Evolutionary conservation across 2,113 vertebrate species (phyloP).

Genomic region (Dromaius novaehollandiae): DNA sequence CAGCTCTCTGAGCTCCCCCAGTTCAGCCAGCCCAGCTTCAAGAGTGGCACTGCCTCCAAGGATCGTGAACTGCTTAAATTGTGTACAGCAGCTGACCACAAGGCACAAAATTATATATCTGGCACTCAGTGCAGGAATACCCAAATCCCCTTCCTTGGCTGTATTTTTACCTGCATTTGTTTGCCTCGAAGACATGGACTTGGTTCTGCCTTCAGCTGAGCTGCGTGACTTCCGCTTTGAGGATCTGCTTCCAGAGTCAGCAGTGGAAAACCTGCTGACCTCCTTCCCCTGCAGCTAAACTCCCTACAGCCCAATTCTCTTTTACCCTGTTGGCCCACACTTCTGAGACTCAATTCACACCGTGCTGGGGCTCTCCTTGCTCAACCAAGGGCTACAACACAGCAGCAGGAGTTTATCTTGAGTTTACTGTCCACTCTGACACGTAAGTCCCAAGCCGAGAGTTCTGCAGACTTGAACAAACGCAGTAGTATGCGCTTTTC

Average conservation of each 20-base stretch:
- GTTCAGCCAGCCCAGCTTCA: neutral
- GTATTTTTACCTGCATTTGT: rapidly evolving
- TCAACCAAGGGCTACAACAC: neutral
- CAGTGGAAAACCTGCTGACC: neutral
- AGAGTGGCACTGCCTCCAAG: neutral
- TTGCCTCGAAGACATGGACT: neutral
- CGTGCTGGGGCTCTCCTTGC: neutral
- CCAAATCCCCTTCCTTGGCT: neutral
- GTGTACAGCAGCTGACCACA: neutral
- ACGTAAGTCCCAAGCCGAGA: neutral
- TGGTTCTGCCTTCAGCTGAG: neutral
- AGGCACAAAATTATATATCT: neutral
- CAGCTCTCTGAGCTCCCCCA: neutral
- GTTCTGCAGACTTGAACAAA: neutral
- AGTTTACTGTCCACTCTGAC: neutral
- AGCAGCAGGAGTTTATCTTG: neutral
- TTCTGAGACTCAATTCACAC: neutral
- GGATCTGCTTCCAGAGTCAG: neutral
- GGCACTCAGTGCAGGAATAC: neutral
- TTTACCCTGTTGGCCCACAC: neutral
- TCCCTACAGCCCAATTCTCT: neutral
- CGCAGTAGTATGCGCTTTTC: neutral
- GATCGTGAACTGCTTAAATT: neutral
- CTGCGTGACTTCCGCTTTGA: neutral
- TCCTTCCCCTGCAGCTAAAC: neutral